phyloP scores from a whole-genome alignment of 2,113 vertebrate species.

The Cettia cetti region DNA sequence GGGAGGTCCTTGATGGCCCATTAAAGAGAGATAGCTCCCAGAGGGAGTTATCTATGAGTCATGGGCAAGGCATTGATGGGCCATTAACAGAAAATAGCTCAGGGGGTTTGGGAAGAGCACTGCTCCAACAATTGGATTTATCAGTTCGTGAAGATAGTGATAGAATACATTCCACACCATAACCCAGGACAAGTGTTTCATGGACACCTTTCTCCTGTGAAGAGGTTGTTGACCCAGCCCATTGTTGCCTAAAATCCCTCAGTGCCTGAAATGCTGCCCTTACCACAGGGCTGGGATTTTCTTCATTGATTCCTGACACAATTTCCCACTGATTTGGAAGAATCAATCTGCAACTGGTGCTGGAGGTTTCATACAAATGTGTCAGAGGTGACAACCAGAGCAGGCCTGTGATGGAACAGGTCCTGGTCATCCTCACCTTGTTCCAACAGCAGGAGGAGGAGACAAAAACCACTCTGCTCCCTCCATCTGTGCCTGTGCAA shows the following conservation, averaged over 20 bases:
- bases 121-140: too few species aligned
- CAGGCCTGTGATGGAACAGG: neutral
- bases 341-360: fast-evolving
- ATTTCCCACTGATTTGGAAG: neutral
- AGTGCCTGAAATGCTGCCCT: fast-evolving
- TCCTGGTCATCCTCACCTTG: neutral
- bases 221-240: neutral
- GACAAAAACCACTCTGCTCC: fast-evolving
- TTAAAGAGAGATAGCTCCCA: too few species aligned
- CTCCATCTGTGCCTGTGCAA: neutral
- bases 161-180: too few species aligned
- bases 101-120: too few species aligned
- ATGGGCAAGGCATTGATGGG: too few species aligned
- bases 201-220: neutral
- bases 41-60: too few species aligned
- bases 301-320: neutral
- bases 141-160: too few species aligned
- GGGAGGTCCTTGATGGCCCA: too few species aligned
- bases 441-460: neutral
- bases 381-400: neutral
- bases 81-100: too few species aligned
- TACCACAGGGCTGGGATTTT: neutral
- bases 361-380: neutral
- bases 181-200: too few species aligned
- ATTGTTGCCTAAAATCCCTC: neutral